Evolutionary conservation across 2,888 invertebrate genomes (phyloP).

Genomic region (Arrhopalites spinosus): DNA sequence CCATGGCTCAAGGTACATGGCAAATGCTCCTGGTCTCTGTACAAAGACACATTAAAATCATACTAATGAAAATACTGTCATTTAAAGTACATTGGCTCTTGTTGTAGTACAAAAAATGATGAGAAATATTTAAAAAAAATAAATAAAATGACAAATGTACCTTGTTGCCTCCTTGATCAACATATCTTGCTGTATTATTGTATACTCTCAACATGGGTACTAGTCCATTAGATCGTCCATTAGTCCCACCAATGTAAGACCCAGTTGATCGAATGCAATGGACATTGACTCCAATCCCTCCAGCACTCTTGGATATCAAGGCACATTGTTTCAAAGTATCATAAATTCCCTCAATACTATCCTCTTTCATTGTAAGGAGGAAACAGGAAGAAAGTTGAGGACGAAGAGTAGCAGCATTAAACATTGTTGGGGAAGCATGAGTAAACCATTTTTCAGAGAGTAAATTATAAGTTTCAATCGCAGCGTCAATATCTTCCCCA

Average conservation of each 20-base stretch:
- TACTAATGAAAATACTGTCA: no score
- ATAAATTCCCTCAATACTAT: conserved; percentile 94
- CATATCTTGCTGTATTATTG: conserved; percentile 94
- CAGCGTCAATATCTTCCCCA: conserved; percentile 87
- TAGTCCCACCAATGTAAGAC: conserved; percentile 89
- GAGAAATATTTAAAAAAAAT: background rate
- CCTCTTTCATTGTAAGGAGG: conserved; percentile 88
- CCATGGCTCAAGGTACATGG: conserved; percentile 98
- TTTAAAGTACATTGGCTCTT: background rate
- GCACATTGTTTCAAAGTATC: conserved; percentile 91
- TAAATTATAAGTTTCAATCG: conserved; percentile 93
- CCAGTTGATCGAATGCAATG: conserved; percentile 94
- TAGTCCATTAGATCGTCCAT: conserved; percentile 92
- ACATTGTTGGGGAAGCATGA: conserved; percentile 96
- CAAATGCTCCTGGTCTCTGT: conserved; percentile 91
- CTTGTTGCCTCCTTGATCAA: conserved; percentile 97
- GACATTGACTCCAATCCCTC: conserved; percentile 95
- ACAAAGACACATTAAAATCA: conserved; percentile 44
- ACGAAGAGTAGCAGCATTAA: conserved; percentile 87
- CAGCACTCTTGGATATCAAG: conserved; percentile 93
- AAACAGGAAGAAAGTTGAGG: conserved; percentile 96
- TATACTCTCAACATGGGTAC: conserved; percentile 95
- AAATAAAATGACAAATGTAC: conserved; percentile 54
- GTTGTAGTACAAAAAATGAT: background rate
- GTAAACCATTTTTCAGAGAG: conserved; percentile 96